Conservation (phyloP, 2,888 invertebrate genomes). For the Unio pictorum region DNA sequence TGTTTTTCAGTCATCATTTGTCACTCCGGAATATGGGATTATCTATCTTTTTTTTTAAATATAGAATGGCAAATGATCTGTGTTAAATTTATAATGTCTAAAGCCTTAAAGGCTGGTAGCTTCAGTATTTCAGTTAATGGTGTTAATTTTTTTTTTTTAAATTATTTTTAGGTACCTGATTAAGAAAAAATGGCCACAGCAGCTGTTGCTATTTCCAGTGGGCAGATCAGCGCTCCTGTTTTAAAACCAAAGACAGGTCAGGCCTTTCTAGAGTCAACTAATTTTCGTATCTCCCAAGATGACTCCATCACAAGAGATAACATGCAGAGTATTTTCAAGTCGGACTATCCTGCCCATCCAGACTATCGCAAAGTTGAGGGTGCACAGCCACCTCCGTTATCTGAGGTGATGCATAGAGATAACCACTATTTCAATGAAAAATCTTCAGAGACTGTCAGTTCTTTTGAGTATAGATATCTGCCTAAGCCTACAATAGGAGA, state of each 20-base stretch:
- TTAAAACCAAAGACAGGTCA: constrained; percentile 40
- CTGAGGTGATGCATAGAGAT: constrained; percentile 64
- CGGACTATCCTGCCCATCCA: constrained; percentile 57
- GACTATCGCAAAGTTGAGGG: constrained; percentile 39
- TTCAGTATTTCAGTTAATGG: too few species aligned
- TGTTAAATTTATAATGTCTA: too few species aligned
- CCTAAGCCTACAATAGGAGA: constrained; percentile 51
- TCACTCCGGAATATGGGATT: too few species aligned
- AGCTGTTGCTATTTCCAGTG: too few species aligned
- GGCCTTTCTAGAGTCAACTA: constrained; percentile 55
- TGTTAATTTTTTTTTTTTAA: too few species aligned
- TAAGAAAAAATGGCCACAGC: too few species aligned
- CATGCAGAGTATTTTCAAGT: constrained; percentile 60
- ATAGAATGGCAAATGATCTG: too few species aligned
- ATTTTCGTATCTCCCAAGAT: constrained; percentile 63
- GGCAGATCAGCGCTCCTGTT: constrained; percentile 29
- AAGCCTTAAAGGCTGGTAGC: too few species aligned
- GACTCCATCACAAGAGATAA: constrained; percentile 38
- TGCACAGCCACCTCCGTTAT: constrained; percentile 57
- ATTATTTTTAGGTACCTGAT: too few species aligned
- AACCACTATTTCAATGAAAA: constrained; percentile 54
- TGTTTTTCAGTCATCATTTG: too few species aligned
- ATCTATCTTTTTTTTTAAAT: too few species aligned
- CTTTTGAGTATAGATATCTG: constrained; percentile 52
- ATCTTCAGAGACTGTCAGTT: constrained; percentile 58